Evolutionary conservation across 1,140 invertebrate genomes (phyloP), one percentile per base, ranked within the genome.

Genomic region (Drosophila persimilis): DNA sequence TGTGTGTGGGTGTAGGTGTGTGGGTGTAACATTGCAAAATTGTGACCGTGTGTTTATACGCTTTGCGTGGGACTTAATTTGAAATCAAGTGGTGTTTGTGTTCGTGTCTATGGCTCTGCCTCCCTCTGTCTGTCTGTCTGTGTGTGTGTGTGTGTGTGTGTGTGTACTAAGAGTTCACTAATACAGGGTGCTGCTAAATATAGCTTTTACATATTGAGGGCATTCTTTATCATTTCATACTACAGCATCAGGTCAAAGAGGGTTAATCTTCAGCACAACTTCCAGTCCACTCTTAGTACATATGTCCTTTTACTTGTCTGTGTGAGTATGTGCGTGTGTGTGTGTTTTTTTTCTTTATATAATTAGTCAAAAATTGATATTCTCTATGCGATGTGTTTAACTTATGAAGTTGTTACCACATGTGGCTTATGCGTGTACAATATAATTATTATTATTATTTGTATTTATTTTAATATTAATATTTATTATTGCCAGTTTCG

Each of bases 401-500:
- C 61, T 65, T 75, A 54, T 74, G 44, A 69, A 67, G 44, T 67
- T 67, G 24, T 56, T 44, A 45, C 62, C 59, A 61, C 59, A 61
- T 56, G 55, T 57, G 59, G 59, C 59, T 61, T 26, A 45, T 57
- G 63, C 29, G 63, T 77, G 44, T 60, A 31, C 53, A 43, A 50
- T 81, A 61, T 56, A 60, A 55, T 73, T 81, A 58, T 69, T 11
- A 35, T 65, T 31, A 22, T 59, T 48, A 61, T 61, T 29, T 31
- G 8, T 31, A 57, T 48, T 58, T 61, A 7, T 31, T 31, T 31
- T 65, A 54, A 60, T 75, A 64, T 74, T 79, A 60, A 74, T 72
- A 64, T 65, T 83, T 89, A 80, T 89, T 89, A 89, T 85, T 89
- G 77, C 85, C 80, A 89, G 67, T 80, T 80, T 85, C 71, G 77